Percentiles rank a stretch among this genome's conserved stretches.
Conservation (phyloP, 2,888 invertebrate species). For the Andrena trimmerana region DNA sequence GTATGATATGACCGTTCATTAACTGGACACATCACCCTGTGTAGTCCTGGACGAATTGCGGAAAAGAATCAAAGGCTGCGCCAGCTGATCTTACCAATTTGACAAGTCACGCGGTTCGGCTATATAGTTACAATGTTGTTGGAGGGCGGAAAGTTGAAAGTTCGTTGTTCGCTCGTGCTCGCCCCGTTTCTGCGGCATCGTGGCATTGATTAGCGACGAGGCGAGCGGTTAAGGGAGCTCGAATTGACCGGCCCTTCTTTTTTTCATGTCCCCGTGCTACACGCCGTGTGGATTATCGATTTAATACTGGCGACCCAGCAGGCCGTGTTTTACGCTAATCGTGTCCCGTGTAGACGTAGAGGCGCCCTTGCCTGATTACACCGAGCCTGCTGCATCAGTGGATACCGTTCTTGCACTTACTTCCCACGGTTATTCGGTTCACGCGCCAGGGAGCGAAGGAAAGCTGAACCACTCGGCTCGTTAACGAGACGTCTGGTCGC, state of each 20-base stretch:
- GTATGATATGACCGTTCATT: too few relatives aligned
- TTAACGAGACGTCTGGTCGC: background rate
- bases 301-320: slow-evolving; percentile 49
- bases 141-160: too few relatives aligned
- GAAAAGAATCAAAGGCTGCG: too few relatives aligned
- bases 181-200: background rate
- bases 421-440: slow-evolving; percentile 44
- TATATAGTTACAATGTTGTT: too few relatives aligned
- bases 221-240: slow-evolving; percentile 28
- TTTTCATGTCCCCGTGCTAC: slow-evolving; percentile 47
- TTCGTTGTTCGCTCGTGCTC: too few relatives aligned
- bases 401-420: slow-evolving; percentile 44
- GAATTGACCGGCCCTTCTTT: slow-evolving; percentile 39
- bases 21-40: too few relatives aligned
- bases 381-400: slow-evolving; percentile 37
- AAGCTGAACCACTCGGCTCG: background rate
- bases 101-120: too few relatives aligned
- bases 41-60: too few relatives aligned
- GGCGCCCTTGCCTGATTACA: slow-evolving; percentile 57
- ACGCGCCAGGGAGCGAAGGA: slow-evolving; percentile 18
- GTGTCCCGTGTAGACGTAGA: slow-evolving; percentile 46
- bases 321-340: slow-evolving; percentile 64
- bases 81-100: too few relatives aligned
- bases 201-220: slow-evolving; percentile 10
- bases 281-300: slow-evolving; percentile 59